These are phyloP conservation scores for Eremobia ochroleuca DNA, from an alignment of 2,888 invertebrate species.

Conservation along the genomic window DNA sequence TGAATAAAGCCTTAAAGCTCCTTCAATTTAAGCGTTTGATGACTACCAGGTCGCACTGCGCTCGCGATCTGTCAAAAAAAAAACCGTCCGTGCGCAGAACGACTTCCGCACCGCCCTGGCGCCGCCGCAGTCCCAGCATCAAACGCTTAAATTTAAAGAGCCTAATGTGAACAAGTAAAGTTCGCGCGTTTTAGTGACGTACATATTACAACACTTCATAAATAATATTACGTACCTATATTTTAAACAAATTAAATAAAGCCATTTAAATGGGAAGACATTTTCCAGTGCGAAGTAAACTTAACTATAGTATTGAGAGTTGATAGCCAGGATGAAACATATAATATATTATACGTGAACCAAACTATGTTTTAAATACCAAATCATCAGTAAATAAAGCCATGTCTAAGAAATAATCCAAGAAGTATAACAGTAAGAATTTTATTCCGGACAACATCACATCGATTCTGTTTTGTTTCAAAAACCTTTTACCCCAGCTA, in stretches of 20 bases:
- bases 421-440: background rate
- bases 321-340: slow-evolving; percentile 27
- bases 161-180: slow-evolving; percentile 15
- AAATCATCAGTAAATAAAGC: background rate
- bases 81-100: background rate
- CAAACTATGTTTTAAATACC: background rate
- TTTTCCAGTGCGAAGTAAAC: slow-evolving; percentile 29
- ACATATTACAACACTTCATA: slow-evolving; percentile 35
- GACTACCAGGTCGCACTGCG: background rate
- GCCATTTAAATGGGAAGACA: slow-evolving; percentile 58
- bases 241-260: slow-evolving; percentile 58
- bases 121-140: background rate
- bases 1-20: background rate
- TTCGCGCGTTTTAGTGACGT: slow-evolving; percentile 31
- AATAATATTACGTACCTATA: slow-evolving; percentile 46
- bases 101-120: background rate
- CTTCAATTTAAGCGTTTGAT: background rate
- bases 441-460: background rate
- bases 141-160: background rate
- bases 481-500: slow-evolving; percentile 4
- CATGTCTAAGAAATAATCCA: background rate
- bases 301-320: slow-evolving; percentile 27
- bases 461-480: background rate
- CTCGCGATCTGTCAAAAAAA: background rate
- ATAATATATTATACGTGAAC: background rate